phyloP scores from a whole-genome alignment of 2,113 vertebrate species.

The Leucoraja erinaceus region DNA sequence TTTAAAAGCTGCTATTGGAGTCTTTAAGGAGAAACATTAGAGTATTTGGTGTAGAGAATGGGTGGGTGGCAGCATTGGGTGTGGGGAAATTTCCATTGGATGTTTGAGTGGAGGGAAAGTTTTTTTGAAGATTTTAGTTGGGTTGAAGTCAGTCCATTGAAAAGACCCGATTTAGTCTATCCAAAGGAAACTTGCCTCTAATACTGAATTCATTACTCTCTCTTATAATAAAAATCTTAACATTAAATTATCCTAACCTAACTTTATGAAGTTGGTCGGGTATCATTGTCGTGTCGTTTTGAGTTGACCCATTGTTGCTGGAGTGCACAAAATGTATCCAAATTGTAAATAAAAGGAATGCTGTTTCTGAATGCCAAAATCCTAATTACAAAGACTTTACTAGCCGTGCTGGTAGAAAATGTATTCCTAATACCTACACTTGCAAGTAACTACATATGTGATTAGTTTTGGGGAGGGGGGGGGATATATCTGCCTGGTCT shows the following conservation, averaged over 20 bases:
- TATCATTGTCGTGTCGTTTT: neutral
- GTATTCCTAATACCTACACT: neutral
- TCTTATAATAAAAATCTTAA: neutral
- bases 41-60: neutral
- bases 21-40: neutral
- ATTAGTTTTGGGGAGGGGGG: neutral
- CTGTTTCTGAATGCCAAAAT: neutral
- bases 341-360: neutral
- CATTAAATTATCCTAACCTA: neutral
- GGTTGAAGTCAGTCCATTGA: no score
- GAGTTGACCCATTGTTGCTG: neutral
- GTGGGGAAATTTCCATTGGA: neutral
- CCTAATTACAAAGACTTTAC: neutral
- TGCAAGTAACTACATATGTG: neutral
- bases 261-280: neutral
- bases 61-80: neutral
- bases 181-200: neutral
- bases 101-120: neutral
- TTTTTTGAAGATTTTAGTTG: neutral
- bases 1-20: neutral
- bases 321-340: neutral
- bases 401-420: constrained; percentile 18
- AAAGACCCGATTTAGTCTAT: neutral
- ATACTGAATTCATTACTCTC: neutral
- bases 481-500: neutral